Base-by-base conservation (phyloP, 92 coral and sea anemone genomes). In the Paragorgia papillata region DNA sequence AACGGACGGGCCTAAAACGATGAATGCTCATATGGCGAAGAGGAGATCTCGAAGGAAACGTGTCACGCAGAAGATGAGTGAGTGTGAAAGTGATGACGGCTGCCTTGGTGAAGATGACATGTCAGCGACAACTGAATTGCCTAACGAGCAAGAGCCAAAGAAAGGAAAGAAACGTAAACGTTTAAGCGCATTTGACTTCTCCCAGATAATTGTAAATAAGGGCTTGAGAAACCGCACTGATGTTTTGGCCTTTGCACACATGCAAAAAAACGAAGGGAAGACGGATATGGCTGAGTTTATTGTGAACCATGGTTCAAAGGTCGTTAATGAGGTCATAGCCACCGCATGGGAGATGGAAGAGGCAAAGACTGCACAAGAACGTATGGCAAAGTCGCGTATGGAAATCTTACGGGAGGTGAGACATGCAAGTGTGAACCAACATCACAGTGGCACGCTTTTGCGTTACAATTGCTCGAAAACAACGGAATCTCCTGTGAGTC, bases 361-460 rank as follows among this genome's bases (percentile, higher is more conserved):
- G 24, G 22, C 61, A 4, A 55, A 55, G 24, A 27, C 61, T 55
- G n/a, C n/a, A n/a, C n/a, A n/a, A n/a, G n/a, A n/a, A n/a, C n/a
- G n/a, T n/a, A n/a, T n/a, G n/a, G 24, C 61, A 55, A 55, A 17
- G 61, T 55, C 61, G 19, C 61, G 1, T 55, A 55, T 12, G 24
- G 61, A 55, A 55, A 55, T 55, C 29, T 9, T 55, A 27, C 43
- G 12, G 26, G 24, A 2, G 9, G 22, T 21, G 8, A 55, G 61
- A 55, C 61, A 55, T 55, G 61, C 61, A 2, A 55, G 29, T 55
- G 1, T 55, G 61, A 55, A 55, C 61, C 61, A 55, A 55, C 61
- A 0, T 2, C 61, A 19, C 61, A 55, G 8, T 55, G 61, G 61
- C n/a, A 55, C 4, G 29, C 24, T 24, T 37, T 55, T 55, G 61